phyloP scores from a whole-genome alignment of 2,113 vertebrate species.

The Motacilla tschutschensis region DNA sequence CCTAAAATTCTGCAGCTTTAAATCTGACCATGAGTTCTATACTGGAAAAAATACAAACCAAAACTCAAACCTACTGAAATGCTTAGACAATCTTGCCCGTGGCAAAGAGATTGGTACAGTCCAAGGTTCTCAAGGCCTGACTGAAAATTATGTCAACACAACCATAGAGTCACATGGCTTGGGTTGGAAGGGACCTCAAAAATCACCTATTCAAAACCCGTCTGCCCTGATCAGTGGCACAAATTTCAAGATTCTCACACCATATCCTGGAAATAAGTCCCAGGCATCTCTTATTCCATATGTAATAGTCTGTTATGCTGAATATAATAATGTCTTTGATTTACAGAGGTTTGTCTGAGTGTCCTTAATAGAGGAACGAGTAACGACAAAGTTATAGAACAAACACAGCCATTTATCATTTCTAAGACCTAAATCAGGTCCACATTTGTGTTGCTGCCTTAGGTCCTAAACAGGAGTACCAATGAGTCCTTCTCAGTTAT shows the following conservation, averaged over 20 bases:
- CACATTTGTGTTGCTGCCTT: background rate
- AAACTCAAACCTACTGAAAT: background rate
- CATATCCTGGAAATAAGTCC: background rate
- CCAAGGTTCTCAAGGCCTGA: background rate
- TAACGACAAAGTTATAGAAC: background rate
- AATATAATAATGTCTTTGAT: background rate
- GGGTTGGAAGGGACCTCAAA: background rate
- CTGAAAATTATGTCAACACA: accelerated
- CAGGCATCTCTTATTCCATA: background rate
- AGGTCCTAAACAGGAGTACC: background rate
- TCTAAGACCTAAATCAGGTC: background rate
- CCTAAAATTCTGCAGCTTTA: background rate
- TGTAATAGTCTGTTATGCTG: background rate
- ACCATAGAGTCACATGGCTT: background rate
- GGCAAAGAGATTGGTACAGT: background rate
- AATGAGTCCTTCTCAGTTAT: background rate
- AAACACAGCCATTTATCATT: background rate
- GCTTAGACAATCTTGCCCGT: background rate
- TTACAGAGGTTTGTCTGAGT: background rate
- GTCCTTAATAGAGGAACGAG: background rate
- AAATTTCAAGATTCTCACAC: background rate
- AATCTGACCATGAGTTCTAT: background rate
- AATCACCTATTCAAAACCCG: background rate
- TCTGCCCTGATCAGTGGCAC: background rate
- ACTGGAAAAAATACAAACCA: background rate